These are phyloP conservation scores for Azemiops feae DNA, from an alignment of 2,113 vertebrate species.

Conservation along the genomic window DNA sequence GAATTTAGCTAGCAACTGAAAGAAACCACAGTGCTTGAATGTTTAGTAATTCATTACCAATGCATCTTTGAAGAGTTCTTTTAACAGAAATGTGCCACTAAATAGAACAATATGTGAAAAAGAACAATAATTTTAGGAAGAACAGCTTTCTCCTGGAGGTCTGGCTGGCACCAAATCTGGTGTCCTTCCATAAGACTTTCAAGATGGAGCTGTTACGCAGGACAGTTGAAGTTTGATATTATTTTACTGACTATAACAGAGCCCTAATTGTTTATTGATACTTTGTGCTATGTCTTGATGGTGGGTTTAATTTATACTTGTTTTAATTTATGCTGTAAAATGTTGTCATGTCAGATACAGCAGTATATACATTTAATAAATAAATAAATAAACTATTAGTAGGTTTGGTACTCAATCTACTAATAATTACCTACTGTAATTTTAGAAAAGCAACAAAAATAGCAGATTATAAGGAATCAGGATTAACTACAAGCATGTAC, in stretches of 20 bases:
- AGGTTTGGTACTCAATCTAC: neutral
- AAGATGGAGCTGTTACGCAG: neutral
- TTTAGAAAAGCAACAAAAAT: rapidly evolving
- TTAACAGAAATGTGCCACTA: neutral
- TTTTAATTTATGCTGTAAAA: neutral
- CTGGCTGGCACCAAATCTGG: neutral
- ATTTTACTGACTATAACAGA: neutral
- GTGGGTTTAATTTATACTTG: neutral
- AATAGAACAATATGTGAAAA: neutral
- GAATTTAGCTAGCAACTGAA: slow-evolving; percentile 19
- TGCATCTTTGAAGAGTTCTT: slow-evolving; percentile 6
- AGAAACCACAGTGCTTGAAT: slow-evolving; percentile 6
- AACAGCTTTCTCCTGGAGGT: neutral
- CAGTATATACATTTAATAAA: neutral
- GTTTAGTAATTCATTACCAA: slow-evolving; percentile 24
- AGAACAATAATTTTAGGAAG: slow-evolving; percentile 49
- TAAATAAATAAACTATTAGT: neutral
- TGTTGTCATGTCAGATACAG: neutral
- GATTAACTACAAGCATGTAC: neutral
- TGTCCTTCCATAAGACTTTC: neutral
- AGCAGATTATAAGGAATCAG: slow-evolving; percentile 7
- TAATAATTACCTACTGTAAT: neutral
- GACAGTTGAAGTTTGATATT: neutral
- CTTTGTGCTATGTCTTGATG: neutral
- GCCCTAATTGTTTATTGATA: neutral